A percentile compares a stretch with the other conserved stretches of the same genome.
These are phyloP conservation scores for Enhydra lutris DNA, from an alignment of 2,113 vertebrate genomes.

Conservation along the genomic window DNA sequence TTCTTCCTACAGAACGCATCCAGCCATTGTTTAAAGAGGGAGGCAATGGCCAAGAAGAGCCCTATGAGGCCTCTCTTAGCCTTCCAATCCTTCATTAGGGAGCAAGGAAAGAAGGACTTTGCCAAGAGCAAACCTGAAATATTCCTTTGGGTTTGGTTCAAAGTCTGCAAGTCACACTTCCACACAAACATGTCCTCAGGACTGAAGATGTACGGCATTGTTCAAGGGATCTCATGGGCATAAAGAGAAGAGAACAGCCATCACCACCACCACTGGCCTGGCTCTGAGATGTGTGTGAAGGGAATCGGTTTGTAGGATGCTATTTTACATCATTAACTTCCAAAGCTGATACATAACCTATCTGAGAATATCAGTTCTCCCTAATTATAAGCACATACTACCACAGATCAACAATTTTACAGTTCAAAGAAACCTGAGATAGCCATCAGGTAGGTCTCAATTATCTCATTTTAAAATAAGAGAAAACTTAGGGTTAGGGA, in stretches of 20 bases:
- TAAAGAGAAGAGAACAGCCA: background rate
- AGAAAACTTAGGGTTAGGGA: conserved; percentile 2
- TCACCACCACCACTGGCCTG: background rate
- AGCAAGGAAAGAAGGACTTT: conserved; percentile 21
- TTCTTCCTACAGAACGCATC: conserved; percentile 65
- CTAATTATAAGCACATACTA: background rate
- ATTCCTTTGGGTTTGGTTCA: conserved; percentile 56
- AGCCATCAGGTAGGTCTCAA: background rate
- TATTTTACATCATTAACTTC: background rate
- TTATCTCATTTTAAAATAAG: conserved; percentile 28
- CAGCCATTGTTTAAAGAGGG: conserved; percentile 72
- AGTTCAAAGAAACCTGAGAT: background rate
- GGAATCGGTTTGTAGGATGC: background rate
- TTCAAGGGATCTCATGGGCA: background rate
- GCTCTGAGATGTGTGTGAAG: background rate
- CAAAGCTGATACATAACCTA: background rate
- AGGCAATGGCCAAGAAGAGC: conserved; percentile 69
- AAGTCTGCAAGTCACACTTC: conserved; percentile 45
- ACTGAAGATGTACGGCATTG: background rate
- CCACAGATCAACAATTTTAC: background rate
- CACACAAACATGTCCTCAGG: conserved; percentile 22
- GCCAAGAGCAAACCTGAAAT: conserved; percentile 72
- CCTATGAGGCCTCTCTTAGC: conserved; percentile 55
- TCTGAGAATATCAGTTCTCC: background rate
- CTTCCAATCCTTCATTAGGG: conserved; percentile 49